Base-by-base conservation (phyloP, 1,140 invertebrate genomes). In the Megathymus violae region DNA sequence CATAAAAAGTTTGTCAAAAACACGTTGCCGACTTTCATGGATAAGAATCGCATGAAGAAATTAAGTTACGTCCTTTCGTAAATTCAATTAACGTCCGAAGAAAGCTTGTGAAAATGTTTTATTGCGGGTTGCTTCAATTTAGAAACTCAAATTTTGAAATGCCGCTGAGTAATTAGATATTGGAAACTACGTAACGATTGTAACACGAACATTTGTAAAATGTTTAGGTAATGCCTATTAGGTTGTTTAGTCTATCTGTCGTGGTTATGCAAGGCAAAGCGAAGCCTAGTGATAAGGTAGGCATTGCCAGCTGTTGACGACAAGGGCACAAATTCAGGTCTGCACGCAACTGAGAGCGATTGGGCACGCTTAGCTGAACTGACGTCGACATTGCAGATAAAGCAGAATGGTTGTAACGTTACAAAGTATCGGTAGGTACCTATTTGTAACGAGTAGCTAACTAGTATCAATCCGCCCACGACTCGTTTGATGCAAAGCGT, bases 351-450 rank as follows among this genome's bases (percentile, higher is more conserved):
- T 46, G 0, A 34, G 41, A 58, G 52, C 40, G 52, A 58, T 58
- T 58, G 41, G 41, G 52, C 52, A 58, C 52, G 52, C 41, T 43
- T 58, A 11, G 15, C 9, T 41, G 6, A 27, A 25, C 52, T 58
- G 52, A 58, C 52, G 52, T 58, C 40, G 40, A 58, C 52, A 44
- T 44, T 19, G 36, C 40, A 44, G 52, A 58, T 58, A 58, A 58
- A 58, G 31, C 25, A 13, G 19, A 58, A 58, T 58, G 41, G 44
- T 58, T 44, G 40, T 58, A 58, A 58, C 31, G 40, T 40, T 46
- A 58, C 52, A 58, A 58, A 58, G 54, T 58, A 58, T 58, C 36
- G 15, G 22, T 43, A 27, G n/a, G 40, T 43, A 31, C 38, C 13
- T 44, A 58, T 46, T 58, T 17, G 25, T 22, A 15, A 46, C 40